Evolutionary conservation across 1,140 invertebrate species (phyloP).

Genomic region (Saccostrea glomerata): DNA sequence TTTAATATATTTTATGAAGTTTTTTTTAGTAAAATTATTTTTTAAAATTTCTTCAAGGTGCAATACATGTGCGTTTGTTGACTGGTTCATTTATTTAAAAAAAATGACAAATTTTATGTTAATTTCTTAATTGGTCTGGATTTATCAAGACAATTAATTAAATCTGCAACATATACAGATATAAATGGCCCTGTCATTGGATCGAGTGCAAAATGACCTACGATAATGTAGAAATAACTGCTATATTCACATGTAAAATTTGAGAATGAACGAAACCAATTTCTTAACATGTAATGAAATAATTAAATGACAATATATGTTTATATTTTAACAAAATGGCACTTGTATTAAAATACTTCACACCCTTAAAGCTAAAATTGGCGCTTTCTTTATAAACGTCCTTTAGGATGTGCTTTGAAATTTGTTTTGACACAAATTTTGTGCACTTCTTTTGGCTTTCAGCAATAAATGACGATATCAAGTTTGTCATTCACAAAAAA

Average conservation of each 20-base stretch:
- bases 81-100: constrained; percentile 4
- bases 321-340: too few relatives aligned
- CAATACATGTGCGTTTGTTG: not conserved
- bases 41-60: not conserved
- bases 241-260: not conserved
- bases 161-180: not conserved
- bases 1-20: not conserved
- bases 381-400: not conserved
- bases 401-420: constrained; percentile 2
- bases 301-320: not conserved
- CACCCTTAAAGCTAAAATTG: not conserved
- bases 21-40: not conserved
- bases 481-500: not conserved
- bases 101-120: constrained; percentile 9
- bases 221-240: not conserved
- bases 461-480: constrained; percentile 27
- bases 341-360: not conserved
- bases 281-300: not conserved
- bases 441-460: not conserved
- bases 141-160: constrained; percentile 5
- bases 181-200: not conserved
- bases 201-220: not conserved
- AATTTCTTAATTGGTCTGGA: constrained; percentile 18
- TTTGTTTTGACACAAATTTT: not conserved
- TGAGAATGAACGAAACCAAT: not conserved